Conservation (phyloP, 2,888 invertebrate species). For the Steinernema scapterisci region DNA sequence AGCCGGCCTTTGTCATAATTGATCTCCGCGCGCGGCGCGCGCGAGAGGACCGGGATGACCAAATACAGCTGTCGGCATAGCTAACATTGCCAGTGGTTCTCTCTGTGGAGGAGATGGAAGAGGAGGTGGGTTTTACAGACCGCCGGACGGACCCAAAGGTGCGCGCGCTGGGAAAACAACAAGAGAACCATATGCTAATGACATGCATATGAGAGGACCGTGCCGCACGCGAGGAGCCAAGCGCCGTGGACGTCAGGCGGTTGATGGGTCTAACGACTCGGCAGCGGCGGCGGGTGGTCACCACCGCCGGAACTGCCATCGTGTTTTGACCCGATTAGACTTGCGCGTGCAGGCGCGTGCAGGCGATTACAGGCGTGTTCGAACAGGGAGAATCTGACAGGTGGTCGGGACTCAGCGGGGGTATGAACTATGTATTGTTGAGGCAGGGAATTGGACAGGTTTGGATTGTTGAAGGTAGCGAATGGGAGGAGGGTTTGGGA, state of each 20-base stretch:
- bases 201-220: slow-evolving; percentile 1
- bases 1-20: slow-evolving; percentile 31
- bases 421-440: too few species aligned
- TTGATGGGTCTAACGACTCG: not conserved
- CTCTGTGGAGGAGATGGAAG: too few species aligned
- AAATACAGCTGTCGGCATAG: slow-evolving; percentile 22
- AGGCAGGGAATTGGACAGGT: too few species aligned
- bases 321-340: not conserved
- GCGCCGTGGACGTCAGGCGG: not conserved
- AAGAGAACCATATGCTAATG: slow-evolving; percentile 31
- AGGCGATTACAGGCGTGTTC: not conserved
- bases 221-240: not conserved
- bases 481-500: too few species aligned
- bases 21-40: slow-evolving; percentile 10
- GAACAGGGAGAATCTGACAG: not conserved
- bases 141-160: slow-evolving; percentile 1
- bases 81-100: not conserved
- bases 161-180: not conserved
- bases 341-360: too few species aligned
- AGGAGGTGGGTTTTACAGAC: not conserved
- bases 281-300: not conserved
- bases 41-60: not conserved
- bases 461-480: too few species aligned
- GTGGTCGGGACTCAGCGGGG: not conserved
- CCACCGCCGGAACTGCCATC: too few species aligned